These are phyloP conservation scores for Nesogale talazaci DNA, from an alignment of 2,113 vertebrate species.

Conservation along the genomic window DNA sequence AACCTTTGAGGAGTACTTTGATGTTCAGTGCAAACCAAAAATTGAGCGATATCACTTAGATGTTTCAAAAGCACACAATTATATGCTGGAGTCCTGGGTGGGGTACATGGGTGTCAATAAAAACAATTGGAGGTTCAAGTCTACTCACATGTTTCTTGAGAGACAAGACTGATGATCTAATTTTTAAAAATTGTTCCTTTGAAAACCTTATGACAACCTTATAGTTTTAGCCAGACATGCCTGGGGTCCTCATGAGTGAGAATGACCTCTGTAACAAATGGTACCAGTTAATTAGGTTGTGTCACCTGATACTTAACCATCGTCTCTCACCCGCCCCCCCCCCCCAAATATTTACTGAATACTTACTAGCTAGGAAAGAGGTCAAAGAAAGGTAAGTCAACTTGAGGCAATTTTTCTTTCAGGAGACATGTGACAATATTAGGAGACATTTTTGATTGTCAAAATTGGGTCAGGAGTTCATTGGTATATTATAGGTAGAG, in stretches of 20 bases:
- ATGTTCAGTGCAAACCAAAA: slow-evolving; percentile 25
- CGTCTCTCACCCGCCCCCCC: too few relatives aligned
- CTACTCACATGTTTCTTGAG: neutral
- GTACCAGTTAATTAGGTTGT: neutral
- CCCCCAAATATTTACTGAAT: neutral
- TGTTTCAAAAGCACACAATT: neutral
- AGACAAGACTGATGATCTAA: neutral
- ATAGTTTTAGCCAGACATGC: neutral
- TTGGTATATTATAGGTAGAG: neutral
- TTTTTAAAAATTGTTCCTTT: neutral
- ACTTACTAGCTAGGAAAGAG: neutral
- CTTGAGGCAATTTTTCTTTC: neutral
- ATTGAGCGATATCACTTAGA: neutral
- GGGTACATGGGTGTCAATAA: neutral
- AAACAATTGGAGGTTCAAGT: neutral
- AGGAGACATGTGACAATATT: neutral
- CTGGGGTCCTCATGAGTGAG: neutral
- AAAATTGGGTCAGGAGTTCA: neutral
- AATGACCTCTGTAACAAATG: neutral
- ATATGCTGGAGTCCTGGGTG: neutral
- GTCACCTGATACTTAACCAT: neutral
- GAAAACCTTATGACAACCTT: neutral
- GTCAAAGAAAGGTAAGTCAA: neutral
- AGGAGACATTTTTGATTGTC: neutral
- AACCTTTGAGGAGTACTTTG: neutral